Evolutionary conservation across 2,797 vertebrate genomes (phyloP).

Genomic region (Propithecus deckenii): DNA sequence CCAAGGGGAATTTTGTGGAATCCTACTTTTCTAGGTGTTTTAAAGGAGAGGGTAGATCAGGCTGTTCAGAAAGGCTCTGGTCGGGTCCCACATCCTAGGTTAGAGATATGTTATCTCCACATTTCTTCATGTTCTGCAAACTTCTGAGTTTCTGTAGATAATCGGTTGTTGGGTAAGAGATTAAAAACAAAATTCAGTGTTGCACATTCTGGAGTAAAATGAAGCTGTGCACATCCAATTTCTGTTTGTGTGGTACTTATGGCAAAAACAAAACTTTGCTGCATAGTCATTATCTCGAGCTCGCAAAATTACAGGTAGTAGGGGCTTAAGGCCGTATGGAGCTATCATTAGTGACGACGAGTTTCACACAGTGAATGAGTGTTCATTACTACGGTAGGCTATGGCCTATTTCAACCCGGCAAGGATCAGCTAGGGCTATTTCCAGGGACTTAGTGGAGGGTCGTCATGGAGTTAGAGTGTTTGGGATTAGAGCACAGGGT

Average conservation of each 20-base stretch:
- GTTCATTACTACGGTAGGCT: not conserved
- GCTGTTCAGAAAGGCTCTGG: not conserved
- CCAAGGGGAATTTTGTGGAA: not conserved
- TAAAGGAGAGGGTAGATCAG: not conserved
- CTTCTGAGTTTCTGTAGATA: constrained; percentile 13
- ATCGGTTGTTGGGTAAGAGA: constrained; percentile 26
- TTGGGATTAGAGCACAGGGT: constrained; percentile 56
- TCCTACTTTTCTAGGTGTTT: not conserved
- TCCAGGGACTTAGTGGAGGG: constrained; percentile 32
- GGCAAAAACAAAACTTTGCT: not conserved
- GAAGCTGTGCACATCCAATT: not conserved
- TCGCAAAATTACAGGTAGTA: constrained; percentile 48
- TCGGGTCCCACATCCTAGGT: not conserved
- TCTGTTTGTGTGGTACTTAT: not conserved
- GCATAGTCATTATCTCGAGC: constrained; percentile 25
- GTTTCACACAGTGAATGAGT: not conserved
- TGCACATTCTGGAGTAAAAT: not conserved
- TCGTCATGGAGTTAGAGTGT: constrained; percentile 62
- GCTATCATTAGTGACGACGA: constrained; percentile 38
- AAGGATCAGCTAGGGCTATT: constrained; percentile 12
- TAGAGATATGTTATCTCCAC: not conserved
- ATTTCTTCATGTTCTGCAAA: not conserved
- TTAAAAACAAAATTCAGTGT: not conserved
- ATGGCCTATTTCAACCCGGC: not conserved
- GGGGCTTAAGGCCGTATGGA: not conserved